These are phyloP conservation scores for Flexamia atlantica DNA, from an alignment of 2,888 invertebrate genomes.

Conservation along the genomic window DNA sequence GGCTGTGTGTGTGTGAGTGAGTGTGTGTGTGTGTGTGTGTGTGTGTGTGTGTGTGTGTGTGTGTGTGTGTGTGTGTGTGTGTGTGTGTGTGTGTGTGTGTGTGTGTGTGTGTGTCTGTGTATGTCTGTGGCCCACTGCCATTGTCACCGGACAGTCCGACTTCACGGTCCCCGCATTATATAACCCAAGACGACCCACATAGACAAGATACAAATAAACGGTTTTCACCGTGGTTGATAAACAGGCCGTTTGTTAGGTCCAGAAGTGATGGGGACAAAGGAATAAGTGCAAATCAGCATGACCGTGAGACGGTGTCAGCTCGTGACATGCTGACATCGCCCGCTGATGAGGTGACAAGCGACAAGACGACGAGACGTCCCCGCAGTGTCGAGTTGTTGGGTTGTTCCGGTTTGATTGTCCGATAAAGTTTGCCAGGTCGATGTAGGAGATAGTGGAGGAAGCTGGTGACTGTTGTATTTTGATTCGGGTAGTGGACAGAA, in stretches of 20 bases:
- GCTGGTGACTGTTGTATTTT: background rate
- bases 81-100: too few species aligned
- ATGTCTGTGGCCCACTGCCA: conserved; percentile 7
- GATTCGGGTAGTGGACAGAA: background rate
- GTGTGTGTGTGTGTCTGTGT: background rate
- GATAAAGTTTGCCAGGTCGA: background rate
- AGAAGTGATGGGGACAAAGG: conserved; percentile 5
- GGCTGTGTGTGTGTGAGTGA: conserved; percentile 20
- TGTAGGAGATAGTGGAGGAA: background rate
- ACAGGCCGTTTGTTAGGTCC: conserved; percentile 5
- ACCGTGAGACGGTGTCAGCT: background rate
- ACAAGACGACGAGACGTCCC: background rate
- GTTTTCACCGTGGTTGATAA: conserved; percentile 24
- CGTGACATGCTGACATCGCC: background rate
- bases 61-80: too few species aligned
- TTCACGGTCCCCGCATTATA: conserved; percentile 7
- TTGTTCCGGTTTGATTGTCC: background rate
- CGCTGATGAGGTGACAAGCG: too few species aligned
- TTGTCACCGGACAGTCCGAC: conserved; percentile 17
- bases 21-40: background rate
- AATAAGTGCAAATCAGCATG: conserved; percentile 23
- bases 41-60: too few species aligned
- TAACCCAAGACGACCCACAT: conserved; percentile 21
- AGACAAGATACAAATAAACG: conserved; percentile 33
- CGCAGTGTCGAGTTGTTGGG: background rate